A percentile compares a stretch with the other conserved stretches of the same genome.
phyloP scores from a whole-genome alignment of 1,140 invertebrate genomes.

The Ostrea denselamellosa region DNA sequence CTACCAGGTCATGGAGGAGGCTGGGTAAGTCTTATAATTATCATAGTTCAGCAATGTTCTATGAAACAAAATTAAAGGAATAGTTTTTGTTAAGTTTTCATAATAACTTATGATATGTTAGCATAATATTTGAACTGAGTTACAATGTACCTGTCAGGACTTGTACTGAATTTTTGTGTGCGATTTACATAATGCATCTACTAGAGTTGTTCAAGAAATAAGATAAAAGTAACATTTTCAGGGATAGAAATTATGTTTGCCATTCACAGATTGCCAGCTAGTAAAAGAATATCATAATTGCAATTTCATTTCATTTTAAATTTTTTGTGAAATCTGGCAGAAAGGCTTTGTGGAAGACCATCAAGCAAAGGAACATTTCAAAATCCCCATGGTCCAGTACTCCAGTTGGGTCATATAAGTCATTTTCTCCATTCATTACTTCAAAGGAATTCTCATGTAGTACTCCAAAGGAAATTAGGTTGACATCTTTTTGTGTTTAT shows the following conservation, averaged over 20 bases:
- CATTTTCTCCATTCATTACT: not conserved
- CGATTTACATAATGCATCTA: not conserved
- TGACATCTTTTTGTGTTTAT: not conserved
- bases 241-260: not conserved
- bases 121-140: not conserved
- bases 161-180: not conserved
- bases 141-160: not conserved
- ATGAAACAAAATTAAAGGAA: too few relatives aligned
- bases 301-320: not conserved
- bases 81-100: not conserved
- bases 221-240: not conserved
- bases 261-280: not conserved
- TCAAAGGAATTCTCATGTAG: not conserved
- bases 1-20: conserved; percentile 71
- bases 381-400: not conserved
- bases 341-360: not conserved
- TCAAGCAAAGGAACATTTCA: not conserved
- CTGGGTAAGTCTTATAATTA: conserved; percentile 66
- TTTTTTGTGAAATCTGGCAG: not conserved
- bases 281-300: not conserved
- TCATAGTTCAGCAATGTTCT: not conserved
- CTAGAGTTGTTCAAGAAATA: not conserved
- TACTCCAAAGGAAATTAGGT: not conserved
- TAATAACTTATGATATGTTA: not conserved
- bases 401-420: not conserved